phyloP scores from a whole-genome alignment of 2,797 vertebrate species.

The Babyrousa celebensis region DNA sequence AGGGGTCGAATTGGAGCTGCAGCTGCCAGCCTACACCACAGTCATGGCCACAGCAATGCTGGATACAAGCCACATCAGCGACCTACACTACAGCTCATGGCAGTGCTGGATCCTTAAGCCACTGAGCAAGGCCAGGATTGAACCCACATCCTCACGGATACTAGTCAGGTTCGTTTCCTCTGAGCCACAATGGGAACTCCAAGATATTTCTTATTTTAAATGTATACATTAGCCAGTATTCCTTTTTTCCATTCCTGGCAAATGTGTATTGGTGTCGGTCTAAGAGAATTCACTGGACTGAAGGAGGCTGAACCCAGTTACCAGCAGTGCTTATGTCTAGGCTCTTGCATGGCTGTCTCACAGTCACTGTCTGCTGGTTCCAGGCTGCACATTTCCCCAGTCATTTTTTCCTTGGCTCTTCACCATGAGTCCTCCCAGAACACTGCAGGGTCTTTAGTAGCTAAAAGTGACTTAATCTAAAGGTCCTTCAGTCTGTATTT shows the following conservation, averaged over 20 bases:
- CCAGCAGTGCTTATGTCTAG: neutral
- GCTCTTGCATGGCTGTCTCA: neutral
- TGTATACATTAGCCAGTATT: neutral
- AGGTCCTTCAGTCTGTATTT: neutral
- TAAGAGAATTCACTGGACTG: neutral
- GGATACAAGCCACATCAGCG: too few relatives aligned
- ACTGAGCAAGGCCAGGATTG: too few relatives aligned
- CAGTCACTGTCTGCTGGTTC: neutral
- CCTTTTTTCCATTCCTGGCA: neutral
- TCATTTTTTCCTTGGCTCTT: neutral
- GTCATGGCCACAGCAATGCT: too few relatives aligned
- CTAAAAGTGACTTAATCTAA: constrained; percentile 1
- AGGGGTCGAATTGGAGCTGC: too few relatives aligned
- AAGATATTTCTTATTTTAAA: constrained; percentile 6
- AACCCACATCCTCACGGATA: too few relatives aligned
- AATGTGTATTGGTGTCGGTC: neutral
- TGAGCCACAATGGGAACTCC: too few relatives aligned
- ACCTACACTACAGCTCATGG: too few relatives aligned
- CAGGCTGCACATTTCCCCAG: neutral
- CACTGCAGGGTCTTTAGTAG: neutral
- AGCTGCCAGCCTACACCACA: too few relatives aligned
- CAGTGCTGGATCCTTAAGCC: too few relatives aligned
- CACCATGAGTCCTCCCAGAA: neutral
- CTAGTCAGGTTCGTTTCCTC: too few relatives aligned
- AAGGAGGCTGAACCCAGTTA: neutral